Percentiles rank a stretch among this genome's conserved stretches.
Conservation (phyloP, 2,797 vertebrate genomes). For the Enteromius anoplus region DNA sequence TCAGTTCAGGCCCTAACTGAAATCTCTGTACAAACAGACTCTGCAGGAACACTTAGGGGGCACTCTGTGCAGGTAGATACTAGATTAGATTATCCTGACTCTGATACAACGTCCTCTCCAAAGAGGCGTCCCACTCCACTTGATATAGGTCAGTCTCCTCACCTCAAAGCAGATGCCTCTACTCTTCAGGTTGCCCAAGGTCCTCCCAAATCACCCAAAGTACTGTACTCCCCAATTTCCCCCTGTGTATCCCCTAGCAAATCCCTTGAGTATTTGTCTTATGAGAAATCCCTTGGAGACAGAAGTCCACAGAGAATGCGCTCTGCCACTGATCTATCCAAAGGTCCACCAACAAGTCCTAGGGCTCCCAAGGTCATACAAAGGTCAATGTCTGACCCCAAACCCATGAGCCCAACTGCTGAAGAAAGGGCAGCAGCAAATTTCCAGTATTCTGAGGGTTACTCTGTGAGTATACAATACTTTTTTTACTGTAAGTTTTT, state of each 20-base stretch:
- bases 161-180: constrained; percentile 87
- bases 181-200: constrained; percentile 84
- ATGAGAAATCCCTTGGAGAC: constrained; percentile 92
- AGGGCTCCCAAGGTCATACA: constrained; percentile 92
- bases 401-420: constrained; percentile 96
- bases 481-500: not conserved
- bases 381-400: constrained; percentile 97
- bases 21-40: constrained; percentile 97
- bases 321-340: constrained; percentile 83
- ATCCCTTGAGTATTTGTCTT: constrained; percentile 90
- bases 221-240: constrained; percentile 96
- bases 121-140: constrained; percentile 93
- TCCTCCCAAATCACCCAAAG: constrained; percentile 95
- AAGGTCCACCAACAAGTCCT: constrained; percentile 86
- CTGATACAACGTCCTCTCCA: constrained; percentile 85
- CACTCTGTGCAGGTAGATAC: constrained; percentile 87
- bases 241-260: constrained; percentile 93
- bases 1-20: constrained; percentile 94
- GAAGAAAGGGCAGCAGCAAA: constrained; percentile 89
- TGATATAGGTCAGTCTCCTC: constrained; percentile 91
- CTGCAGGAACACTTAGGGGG: constrained; percentile 82
- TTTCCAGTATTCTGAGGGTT: constrained; percentile 90
- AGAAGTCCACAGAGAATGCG: constrained; percentile 86
- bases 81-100: constrained; percentile 91
- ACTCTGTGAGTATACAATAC: constrained; percentile 83